A percentile compares a stretch with the other conserved stretches of the same genome.
These are phyloP conservation scores for Hydrozoanthus tunicans DNA, from an alignment of 64 coral and sea anemone genomes.

Conservation along the genomic window DNA sequence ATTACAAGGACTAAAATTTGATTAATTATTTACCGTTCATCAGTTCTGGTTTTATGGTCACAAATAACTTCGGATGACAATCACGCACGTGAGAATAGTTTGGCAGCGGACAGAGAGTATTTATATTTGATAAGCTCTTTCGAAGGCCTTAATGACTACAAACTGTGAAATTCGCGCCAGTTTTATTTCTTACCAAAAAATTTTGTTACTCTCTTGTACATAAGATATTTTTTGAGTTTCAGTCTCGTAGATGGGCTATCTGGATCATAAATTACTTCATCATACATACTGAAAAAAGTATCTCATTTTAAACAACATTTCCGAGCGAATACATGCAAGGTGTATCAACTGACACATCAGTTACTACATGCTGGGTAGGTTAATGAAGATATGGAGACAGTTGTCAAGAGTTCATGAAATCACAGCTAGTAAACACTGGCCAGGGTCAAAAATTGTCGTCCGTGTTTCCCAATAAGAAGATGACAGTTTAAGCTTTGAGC, in stretches of 20 bases:
- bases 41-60: slow-evolving; percentile 3
- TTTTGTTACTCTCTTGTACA: neutral
- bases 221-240: neutral
- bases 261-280: no score
- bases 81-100: neutral
- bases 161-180: neutral
- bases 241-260: no score
- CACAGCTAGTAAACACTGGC: neutral
- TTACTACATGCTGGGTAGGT: neutral
- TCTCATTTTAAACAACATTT: no score
- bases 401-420: neutral
- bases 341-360: no score
- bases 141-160: neutral
- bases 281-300: no score
- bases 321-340: no score
- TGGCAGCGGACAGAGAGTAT: neutral
- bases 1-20: neutral
- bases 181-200: neutral
- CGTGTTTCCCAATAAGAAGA: neutral
- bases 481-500: neutral
- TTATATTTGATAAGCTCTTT: neutral
- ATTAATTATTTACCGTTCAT: slow-evolving; percentile 14
- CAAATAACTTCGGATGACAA: neutral
- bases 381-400: neutral
- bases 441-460: neutral